A percentile compares a stretch with the other conserved stretches of the same genome.
These are phyloP conservation scores for Tetranychus cinnabarinus DNA, from an alignment of 1,140 invertebrate species.

Conservation along the genomic window DNA sequence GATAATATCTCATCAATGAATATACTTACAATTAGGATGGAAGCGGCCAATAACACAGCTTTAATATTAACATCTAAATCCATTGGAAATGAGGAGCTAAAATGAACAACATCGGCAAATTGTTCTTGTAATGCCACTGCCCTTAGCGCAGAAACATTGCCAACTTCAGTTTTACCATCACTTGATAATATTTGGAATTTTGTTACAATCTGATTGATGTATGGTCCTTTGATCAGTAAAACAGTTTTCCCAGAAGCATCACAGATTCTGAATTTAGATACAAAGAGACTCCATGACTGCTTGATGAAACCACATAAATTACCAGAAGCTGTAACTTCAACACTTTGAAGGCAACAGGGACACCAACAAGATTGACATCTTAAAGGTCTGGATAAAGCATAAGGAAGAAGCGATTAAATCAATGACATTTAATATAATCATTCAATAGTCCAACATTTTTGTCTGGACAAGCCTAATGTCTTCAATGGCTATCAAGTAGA, in stretches of 20 bases:
- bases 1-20: too few species aligned
- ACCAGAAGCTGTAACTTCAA: conserved; percentile 40
- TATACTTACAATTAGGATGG: too few species aligned
- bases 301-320: conserved; percentile 46
- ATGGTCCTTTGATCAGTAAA: conserved; percentile 41
- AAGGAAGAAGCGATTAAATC: too few species aligned
- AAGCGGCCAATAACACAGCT: too few species aligned
- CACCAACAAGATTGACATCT: conserved; percentile 51
- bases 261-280: conserved; percentile 49
- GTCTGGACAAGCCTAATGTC: too few species aligned
- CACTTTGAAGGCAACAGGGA: conserved; percentile 54
- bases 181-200: conserved; percentile 32
- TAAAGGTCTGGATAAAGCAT: conserved; percentile 24
- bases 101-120: too few species aligned
- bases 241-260: conserved; percentile 35
- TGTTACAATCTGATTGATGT: conserved; percentile 51
- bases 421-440: too few species aligned
- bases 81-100: too few species aligned
- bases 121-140: conserved; percentile 27
- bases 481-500: too few species aligned
- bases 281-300: conserved; percentile 59
- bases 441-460: too few species aligned
- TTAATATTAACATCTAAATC: too few species aligned
- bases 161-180: conserved; percentile 23
- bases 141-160: conserved; percentile 51